Conservation (phyloP, 2,113 vertebrate species). For the Ceyx margarethae region DNA sequence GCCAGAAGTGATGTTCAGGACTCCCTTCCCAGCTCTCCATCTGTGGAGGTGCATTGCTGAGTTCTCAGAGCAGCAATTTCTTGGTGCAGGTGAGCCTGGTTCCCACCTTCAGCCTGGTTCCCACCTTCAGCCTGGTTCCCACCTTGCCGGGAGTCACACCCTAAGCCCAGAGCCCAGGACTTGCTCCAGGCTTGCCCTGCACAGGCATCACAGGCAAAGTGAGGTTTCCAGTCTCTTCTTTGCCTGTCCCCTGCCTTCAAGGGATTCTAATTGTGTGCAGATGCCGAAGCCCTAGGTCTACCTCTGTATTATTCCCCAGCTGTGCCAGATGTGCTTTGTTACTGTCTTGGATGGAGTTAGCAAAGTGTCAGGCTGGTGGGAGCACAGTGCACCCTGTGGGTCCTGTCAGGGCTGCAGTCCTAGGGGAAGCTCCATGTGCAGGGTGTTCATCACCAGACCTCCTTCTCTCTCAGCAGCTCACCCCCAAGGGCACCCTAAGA, state of each 20-base stretch:
- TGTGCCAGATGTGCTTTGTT: neutral
- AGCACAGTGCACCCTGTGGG: neutral
- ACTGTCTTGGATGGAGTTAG: neutral
- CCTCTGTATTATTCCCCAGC: neutral
- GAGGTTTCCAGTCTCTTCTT: neutral
- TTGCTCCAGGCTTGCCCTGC: neutral
- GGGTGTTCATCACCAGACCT: neutral
- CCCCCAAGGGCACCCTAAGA: neutral
- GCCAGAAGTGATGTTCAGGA: neutral
- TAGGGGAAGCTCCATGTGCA: neutral
- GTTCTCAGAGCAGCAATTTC: neutral
- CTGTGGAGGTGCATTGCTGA: neutral
- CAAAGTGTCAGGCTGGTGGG: neutral
- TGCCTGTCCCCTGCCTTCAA: neutral
- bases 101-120: neutral
- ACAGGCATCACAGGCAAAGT: accelerated
- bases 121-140: neutral
- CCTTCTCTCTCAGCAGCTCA: neutral
- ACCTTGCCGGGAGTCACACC: neutral
- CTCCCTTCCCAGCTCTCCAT: neutral
- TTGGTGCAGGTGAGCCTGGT: neutral
- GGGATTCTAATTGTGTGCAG: accelerated
- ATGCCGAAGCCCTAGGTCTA: neutral
- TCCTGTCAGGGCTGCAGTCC: neutral
- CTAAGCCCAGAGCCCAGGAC: neutral